Evolutionary conservation across 2,113 vertebrate genomes (phyloP), one percentile per base, ranked within the genome.

Genomic region (Dicrurus megarhynchus): DNA sequence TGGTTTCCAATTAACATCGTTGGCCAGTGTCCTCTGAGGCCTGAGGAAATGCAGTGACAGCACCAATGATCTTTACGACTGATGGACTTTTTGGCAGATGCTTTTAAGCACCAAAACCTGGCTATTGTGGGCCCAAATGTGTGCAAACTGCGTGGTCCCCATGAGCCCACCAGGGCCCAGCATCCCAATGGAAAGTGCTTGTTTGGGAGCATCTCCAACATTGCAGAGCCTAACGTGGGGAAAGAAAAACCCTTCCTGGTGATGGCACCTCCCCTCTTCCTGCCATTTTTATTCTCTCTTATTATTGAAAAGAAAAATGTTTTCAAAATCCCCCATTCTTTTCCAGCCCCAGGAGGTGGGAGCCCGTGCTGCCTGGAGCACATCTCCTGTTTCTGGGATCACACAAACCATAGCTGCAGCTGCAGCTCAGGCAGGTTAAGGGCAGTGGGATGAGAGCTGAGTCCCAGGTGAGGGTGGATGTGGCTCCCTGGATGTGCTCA

Each of bases 401-500:
- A 37, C 69, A 42, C 56, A 84, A 75, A 75, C 68, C 10, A 2
- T 0, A 4, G 71, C 33, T 6, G 56, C 4, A 2, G 69, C 46
- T 39, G 3, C 69, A 80, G 61, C 83, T 89, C 75, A 41, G 74
- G 61, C 16, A 76, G 46, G 33, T 59, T 39, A 2, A 11, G 33
- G n/a, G 70, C 17, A 21, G 65, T 5, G 53, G 92, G 97, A 70
- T 27, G 59, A 92, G 63, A 69, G 59, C 59, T 64, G 68, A 5
- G 24, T 60, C 63, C 8, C 13, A 60, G 85, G 35, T 5, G 41
- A 95, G 53, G 50, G 74, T 37, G 89, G 74, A 85, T 70, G 87
- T 7, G n/a, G 78, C 78, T 93, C 60, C 73, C 90, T 91, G 75
- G 24, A 59, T 9, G 30, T 33, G 88, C 90, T 95, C 9, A 10